Conservation (phyloP, 2,888 invertebrate genomes). For the Patella ulyssiponensis region DNA sequence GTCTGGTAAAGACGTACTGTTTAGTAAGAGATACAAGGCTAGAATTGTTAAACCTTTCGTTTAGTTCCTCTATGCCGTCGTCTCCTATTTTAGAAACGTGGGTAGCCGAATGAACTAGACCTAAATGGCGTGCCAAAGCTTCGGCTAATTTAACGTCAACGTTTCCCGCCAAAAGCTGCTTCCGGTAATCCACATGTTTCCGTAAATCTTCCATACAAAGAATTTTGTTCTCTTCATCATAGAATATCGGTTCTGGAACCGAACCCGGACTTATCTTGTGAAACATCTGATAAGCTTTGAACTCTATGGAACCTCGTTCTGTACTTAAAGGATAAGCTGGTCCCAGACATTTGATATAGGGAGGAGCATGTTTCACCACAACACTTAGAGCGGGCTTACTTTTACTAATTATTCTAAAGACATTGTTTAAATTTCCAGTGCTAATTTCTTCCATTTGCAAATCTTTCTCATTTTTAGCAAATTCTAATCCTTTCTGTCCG, state of each 20-base stretch:
- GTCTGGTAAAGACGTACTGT: slow-evolving; percentile 49
- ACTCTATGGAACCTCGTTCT: slow-evolving; percentile 46
- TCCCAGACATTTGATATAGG: slow-evolving; percentile 57
- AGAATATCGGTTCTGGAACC: slow-evolving; percentile 47
- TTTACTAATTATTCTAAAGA: slow-evolving; percentile 35
- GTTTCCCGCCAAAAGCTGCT: slow-evolving; percentile 42
- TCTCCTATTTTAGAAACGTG: slow-evolving; percentile 41
- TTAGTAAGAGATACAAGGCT: slow-evolving; percentile 45
- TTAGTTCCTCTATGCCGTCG: slow-evolving; percentile 33
- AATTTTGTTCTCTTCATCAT: slow-evolving; percentile 31
- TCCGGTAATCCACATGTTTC: slow-evolving; percentile 39
- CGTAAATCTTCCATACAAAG: slow-evolving; percentile 54
- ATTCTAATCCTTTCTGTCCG: slow-evolving; percentile 16
- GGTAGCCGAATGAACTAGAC: slow-evolving; percentile 46
- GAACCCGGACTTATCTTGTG: slow-evolving; percentile 42
- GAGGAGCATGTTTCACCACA: slow-evolving; percentile 52
- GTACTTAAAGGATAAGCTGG: slow-evolving; percentile 46
- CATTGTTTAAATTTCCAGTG: slow-evolving; percentile 55
- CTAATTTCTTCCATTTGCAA: slow-evolving; percentile 45
- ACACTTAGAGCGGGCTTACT: slow-evolving; percentile 30
- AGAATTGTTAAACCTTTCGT: slow-evolving; percentile 47
- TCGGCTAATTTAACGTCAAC: slow-evolving; percentile 36
- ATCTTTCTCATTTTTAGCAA: slow-evolving; percentile 28
- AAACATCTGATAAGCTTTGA: slow-evolving; percentile 44
- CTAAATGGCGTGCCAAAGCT: slow-evolving; percentile 45